These are phyloP conservation scores for Limenitis camilla DNA, from an alignment of 2,888 invertebrate genomes.

Conservation along the genomic window DNA sequence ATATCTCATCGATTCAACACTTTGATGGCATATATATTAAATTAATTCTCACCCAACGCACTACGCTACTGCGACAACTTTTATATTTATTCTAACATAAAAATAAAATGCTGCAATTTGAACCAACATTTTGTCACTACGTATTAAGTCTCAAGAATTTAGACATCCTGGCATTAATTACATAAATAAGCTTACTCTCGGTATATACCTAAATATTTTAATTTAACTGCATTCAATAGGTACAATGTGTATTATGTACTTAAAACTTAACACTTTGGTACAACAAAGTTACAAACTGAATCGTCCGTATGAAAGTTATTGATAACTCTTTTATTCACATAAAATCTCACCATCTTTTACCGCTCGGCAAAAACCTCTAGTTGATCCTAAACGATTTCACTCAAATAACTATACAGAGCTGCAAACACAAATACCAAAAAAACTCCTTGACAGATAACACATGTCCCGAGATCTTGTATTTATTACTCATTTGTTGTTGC, in stretches of 20 bases:
- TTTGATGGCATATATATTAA: constrained; percentile 26
- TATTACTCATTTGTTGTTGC: constrained; percentile 59
- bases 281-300: constrained; percentile 14
- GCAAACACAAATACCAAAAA: constrained; percentile 47
- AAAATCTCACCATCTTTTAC: constrained; percentile 61
- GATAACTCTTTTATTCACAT: constrained; percentile 62
- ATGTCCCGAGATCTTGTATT: constrained; percentile 53
- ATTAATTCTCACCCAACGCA: constrained; percentile 10
- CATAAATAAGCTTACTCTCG: no score
- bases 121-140: no score
- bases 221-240: no score
- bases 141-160: no score
- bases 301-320: constrained; percentile 54
- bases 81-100: not conserved
- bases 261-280: no score
- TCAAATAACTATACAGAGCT: constrained; percentile 46
- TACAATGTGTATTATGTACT: no score
- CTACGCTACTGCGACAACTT: constrained; percentile 1
- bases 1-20: constrained; percentile 32
- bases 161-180: no score
- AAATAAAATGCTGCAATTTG: no score
- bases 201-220: no score
- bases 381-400: constrained; percentile 57
- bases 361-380: constrained; percentile 50
- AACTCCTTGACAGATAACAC: constrained; percentile 45